These are phyloP conservation scores for Chrysina gloriosa DNA, from an alignment of 2,888 invertebrate species.

Conservation along the genomic window DNA sequence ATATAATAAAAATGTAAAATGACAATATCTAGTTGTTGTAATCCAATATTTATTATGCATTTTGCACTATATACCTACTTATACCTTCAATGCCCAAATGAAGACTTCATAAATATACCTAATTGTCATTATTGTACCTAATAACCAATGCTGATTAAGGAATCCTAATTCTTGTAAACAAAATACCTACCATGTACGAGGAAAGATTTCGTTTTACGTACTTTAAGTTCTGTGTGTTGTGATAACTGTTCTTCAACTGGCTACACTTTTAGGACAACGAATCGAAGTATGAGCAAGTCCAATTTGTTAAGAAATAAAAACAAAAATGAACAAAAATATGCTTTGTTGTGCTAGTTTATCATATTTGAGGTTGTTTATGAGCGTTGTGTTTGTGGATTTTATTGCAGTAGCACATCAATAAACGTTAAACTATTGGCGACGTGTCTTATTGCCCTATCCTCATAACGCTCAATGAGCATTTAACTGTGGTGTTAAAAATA, in stretches of 20 bases:
- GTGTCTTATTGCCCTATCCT: constrained; percentile 6
- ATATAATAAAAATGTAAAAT: constrained; percentile 38
- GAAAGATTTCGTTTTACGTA: not conserved
- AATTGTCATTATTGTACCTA: constrained; percentile 1
- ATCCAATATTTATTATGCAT: constrained; percentile 36
- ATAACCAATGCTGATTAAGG: constrained; percentile 3
- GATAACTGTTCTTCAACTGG: constrained; percentile 25
- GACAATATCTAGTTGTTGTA: constrained; percentile 46
- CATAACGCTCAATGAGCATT: not conserved
- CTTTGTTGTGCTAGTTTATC: constrained; percentile 27
- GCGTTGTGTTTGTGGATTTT: constrained; percentile 38
- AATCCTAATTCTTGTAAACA: not conserved
- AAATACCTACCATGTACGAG: not conserved
- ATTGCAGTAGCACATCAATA: constrained; percentile 35
- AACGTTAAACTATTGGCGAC: constrained; percentile 24
- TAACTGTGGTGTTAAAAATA: not conserved
- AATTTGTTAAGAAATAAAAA: constrained; percentile 28
- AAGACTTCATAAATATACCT: constrained; percentile 4
- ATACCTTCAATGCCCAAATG: constrained; percentile 24
- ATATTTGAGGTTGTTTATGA: constrained; percentile 29
- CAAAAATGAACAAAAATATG: constrained; percentile 5
- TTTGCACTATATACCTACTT: constrained; percentile 29
- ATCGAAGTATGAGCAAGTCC: constrained; percentile 34
- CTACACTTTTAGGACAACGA: constrained; percentile 32
- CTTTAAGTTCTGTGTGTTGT: constrained; percentile 14